Evolutionary conservation across 1,140 invertebrate species (phyloP).

Genomic region (Aphelenchoides avenae): DNA sequence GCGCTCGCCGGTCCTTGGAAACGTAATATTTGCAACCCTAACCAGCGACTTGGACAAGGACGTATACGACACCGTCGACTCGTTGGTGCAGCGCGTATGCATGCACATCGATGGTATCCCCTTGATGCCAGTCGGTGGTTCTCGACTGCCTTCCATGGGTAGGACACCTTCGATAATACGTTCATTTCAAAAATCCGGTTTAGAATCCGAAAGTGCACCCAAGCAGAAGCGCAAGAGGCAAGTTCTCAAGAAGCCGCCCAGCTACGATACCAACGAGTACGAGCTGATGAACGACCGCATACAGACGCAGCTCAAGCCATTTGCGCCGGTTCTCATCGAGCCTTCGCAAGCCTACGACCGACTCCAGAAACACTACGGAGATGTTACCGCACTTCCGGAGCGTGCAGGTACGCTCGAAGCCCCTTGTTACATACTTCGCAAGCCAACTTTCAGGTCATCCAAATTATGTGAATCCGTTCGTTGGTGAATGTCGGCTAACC

Average conservation of each 20-base stretch:
- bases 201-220: too few species aligned
- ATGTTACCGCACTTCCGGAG: too few species aligned
- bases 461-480: too few species aligned
- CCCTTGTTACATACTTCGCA: too few species aligned
- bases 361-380: too few species aligned
- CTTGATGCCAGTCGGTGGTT: too few species aligned
- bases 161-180: conserved; percentile 15
- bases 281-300: conserved; percentile 37
- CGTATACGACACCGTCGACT: conserved; percentile 40
- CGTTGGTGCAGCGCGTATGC: conserved; percentile 21
- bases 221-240: conserved; percentile 51
- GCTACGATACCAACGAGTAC: conserved; percentile 38
- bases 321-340: too few species aligned
- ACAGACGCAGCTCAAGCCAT: conserved; percentile 31
- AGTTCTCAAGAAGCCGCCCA: conserved; percentile 56
- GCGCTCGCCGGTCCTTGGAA: conserved; percentile 32
- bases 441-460: too few species aligned
- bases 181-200: too few species aligned
- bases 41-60: conserved; percentile 24
- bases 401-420: too few species aligned
- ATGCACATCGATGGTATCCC: neutral
- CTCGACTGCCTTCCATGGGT: neutral
- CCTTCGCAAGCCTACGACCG: too few species aligned
- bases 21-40: conserved; percentile 19
- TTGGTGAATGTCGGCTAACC: conserved; percentile 15